Evolutionary conservation across 2,888 invertebrate genomes (phyloP).

Genomic region (Myopa testacea): DNA sequence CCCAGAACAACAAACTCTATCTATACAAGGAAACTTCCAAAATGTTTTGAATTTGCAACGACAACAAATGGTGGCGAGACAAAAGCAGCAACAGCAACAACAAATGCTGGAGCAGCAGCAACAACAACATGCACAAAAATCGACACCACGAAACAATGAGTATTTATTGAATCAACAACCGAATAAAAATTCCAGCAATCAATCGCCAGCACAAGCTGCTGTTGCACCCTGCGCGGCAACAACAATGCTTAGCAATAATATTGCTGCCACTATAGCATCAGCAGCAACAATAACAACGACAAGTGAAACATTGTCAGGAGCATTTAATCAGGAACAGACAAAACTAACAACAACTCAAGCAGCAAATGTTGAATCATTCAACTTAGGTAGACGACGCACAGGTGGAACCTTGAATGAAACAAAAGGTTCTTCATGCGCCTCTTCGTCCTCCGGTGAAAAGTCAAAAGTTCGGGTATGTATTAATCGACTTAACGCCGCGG

Average conservation of each 20-base stretch:
- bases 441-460: constrained; percentile 57
- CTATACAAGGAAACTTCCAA: constrained; percentile 57
- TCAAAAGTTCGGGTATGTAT: constrained; percentile 67
- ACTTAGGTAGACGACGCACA: constrained; percentile 66
- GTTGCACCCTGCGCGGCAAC: constrained; percentile 69
- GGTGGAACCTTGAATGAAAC: constrained; percentile 1
- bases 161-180: constrained; percentile 53
- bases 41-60: constrained; percentile 58
- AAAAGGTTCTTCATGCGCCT: constrained; percentile 47
- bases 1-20: constrained; percentile 46
- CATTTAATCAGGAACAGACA: constrained; percentile 19
- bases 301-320: constrained; percentile 7
- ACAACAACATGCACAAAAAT: constrained; percentile 51
- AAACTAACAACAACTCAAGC: constrained; percentile 32
- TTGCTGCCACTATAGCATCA: constrained; percentile 43
- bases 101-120: constrained; percentile 46
- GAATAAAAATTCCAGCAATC: constrained; percentile 59
- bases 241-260: constrained; percentile 39
- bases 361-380: constrained; percentile 8
- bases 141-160: constrained; percentile 56
- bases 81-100: constrained; percentile 44
- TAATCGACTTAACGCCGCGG: constrained; percentile 68
- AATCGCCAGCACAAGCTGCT: constrained; percentile 75
- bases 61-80: constrained; percentile 47
- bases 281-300: constrained; percentile 49